Conservation (phyloP, 2,113 vertebrate genomes). For the Shinisaurus crocodilurus region DNA sequence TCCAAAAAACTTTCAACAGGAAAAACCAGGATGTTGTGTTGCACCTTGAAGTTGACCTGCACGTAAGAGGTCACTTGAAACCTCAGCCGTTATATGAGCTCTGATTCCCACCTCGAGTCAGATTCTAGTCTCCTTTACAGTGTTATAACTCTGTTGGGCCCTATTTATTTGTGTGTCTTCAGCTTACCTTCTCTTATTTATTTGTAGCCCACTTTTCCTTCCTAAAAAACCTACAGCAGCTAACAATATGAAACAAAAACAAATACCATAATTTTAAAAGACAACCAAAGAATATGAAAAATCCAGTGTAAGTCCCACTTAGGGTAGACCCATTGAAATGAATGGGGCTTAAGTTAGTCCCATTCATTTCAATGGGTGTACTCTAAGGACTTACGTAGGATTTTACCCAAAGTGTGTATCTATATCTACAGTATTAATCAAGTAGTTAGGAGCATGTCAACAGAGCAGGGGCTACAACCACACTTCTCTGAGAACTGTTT, state of each 20-base stretch:
- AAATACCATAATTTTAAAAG: background rate
- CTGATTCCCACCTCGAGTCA: background rate
- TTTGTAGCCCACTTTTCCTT: background rate
- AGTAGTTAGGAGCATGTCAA: background rate
- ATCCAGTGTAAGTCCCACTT: no score
- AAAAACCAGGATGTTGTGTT: background rate
- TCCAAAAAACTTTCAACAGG: background rate
- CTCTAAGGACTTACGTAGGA: no score
- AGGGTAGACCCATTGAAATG: no score
- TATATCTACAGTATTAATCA: background rate
- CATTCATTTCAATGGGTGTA: no score
- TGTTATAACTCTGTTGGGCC: background rate
- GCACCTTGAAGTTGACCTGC: background rate
- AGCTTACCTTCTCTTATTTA: background rate
- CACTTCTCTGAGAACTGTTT: background rate
- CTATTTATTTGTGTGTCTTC: background rate
- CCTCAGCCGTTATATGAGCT: slow-evolving; percentile 1
- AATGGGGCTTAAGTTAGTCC: no score
- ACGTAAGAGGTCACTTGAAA: background rate
- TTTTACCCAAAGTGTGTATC: background rate
- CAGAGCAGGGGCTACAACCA: background rate
- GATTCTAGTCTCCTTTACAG: slow-evolving; percentile 10
- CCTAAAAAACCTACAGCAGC: background rate
- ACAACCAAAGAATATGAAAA: background rate
- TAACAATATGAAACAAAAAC: background rate